Percentiles rank a stretch among this genome's conserved stretches.
These are phyloP conservation scores for Sebastes trivittatus DNA, from an alignment of 2,797 vertebrate species.

Conservation along the genomic window DNA sequence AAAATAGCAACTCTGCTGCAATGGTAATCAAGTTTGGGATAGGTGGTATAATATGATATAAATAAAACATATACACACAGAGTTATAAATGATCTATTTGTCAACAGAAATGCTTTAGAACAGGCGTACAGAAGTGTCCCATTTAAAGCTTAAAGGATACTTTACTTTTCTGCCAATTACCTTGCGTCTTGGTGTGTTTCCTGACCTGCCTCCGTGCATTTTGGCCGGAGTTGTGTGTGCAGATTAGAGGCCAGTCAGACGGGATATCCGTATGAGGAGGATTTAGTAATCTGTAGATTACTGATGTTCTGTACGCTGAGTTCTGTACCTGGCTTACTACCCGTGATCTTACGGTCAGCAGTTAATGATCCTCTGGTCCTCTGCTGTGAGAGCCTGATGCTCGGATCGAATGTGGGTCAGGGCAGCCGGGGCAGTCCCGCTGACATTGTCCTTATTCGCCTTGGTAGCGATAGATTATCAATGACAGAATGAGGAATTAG, in stretches of 20 bases:
- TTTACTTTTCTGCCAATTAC: background rate
- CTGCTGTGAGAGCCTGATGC: slow-evolving; percentile 14
- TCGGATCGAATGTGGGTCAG: slow-evolving; percentile 64
- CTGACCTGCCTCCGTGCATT: slow-evolving; percentile 11
- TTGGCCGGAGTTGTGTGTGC: slow-evolving; percentile 14
- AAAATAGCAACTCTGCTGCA: background rate
- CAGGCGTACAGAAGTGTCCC: background rate
- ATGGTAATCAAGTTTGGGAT: background rate
- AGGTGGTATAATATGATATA: background rate
- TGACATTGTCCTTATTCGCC: slow-evolving; percentile 28
- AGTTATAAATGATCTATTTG: background rate
- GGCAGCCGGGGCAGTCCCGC: background rate
- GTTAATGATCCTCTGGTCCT: slow-evolving; percentile 51
- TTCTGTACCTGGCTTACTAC: slow-evolving; percentile 53
- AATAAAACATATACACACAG: background rate
- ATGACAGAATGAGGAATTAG: slow-evolving; percentile 8
- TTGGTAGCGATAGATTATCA: slow-evolving; percentile 20
- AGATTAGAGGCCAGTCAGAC: slow-evolving; percentile 58
- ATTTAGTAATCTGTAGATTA: slow-evolving; percentile 71
- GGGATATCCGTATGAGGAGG: slow-evolving; percentile 45
- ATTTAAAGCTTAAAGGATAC: background rate
- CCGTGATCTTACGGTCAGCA: slow-evolving; percentile 54
- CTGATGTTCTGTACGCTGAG: slow-evolving; percentile 62
- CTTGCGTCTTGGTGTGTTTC: background rate
- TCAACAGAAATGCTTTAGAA: background rate